Evolutionary conservation across 2,113 vertebrate genomes (phyloP), one percentile per base, ranked within the genome.

Genomic region (Siniperca knerii): DNA sequence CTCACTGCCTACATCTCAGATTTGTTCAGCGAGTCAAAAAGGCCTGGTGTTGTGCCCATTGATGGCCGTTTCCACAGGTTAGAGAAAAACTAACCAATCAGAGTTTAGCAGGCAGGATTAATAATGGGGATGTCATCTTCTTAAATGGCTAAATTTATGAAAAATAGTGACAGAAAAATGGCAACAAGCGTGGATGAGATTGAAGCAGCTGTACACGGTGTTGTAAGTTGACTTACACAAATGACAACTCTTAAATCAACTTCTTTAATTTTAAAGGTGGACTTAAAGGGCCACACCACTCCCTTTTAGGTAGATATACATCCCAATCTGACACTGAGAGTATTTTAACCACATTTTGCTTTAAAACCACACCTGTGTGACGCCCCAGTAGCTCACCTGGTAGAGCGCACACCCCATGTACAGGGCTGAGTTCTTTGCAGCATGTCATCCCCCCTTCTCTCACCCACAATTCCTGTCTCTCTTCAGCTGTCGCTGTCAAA

Each of bases 261-360:
- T 50, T 2, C 8, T 37, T 8, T 68, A 37, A 37, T 6, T 37
- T 42, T 42, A 42, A 42, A 8, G 42, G 1, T 67, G 29, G 2
- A 4, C 57, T 29, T 54, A 13, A 40, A 68, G 42, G 42, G 42
- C 42, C 42, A 10, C 42, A 46, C 62, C 67, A 48, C 67, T 75
- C 42, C 54, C 71, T 64, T 33, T 76, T n/a, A 79, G 84, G 52
- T 66, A 46, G 62, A 82, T 23, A 85, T 87, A 80, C 75, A 77
- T 57, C 46, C 29, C 9, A 70, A 50, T 77, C 40, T 66, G 61
- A 82, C 71, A 57, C 79, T 23, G 4, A 55, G 6, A 61, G 40
- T 48, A 77, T 74, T 70, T 74, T 37, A 88, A 81, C 40, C 40
- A 75, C 35, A 21, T 42, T 58, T 81, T 74, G 60, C 16, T 76